These are phyloP conservation scores for Drosophila putrida DNA, from an alignment of 2,888 invertebrate species.

Conservation along the genomic window DNA sequence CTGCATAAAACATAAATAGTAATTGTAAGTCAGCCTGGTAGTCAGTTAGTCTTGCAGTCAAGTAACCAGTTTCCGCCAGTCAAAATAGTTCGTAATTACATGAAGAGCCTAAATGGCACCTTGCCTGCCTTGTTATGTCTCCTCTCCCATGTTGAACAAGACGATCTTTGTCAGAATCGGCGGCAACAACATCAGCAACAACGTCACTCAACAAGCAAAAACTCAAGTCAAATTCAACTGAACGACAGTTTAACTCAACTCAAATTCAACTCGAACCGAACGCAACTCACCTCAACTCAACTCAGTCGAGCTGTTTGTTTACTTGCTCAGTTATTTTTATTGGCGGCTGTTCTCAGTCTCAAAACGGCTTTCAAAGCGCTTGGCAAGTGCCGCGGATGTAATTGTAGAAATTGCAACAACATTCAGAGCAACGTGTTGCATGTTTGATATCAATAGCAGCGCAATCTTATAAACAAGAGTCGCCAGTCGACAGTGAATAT, in stretches of 20 bases:
- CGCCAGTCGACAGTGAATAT: slow-evolving; percentile 8
- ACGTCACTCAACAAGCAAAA: slow-evolving; percentile 19
- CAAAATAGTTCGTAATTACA: slow-evolving; percentile 76
- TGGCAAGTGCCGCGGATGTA: slow-evolving; percentile 57
- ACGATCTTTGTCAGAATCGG: slow-evolving; percentile 53
- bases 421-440: slow-evolving; percentile 71
- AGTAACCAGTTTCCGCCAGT: slow-evolving; percentile 60
- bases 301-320: slow-evolving; percentile 17
- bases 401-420: slow-evolving; percentile 16
- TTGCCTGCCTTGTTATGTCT: slow-evolving; percentile 67
- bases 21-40: slow-evolving; percentile 14
- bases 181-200: slow-evolving; percentile 6
- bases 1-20: slow-evolving; percentile 46
- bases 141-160: slow-evolving; percentile 54
- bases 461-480: slow-evolving; percentile 31
- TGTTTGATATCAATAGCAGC: slow-evolving; percentile 48
- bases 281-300: slow-evolving; percentile 8
- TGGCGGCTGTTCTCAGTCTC: slow-evolving; percentile 79
- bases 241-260: slow-evolving; percentile 11
- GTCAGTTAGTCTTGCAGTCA: slow-evolving; percentile 17
- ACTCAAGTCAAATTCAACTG: slow-evolving; percentile 28
- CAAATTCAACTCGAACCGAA: slow-evolving; percentile 7
- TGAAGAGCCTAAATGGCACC: slow-evolving; percentile 65
- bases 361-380: slow-evolving; percentile 83
- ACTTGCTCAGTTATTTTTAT: slow-evolving; percentile 33